Evolutionary conservation across 2,888 invertebrate genomes (phyloP).

Genomic region (Eupithecia exiguata): DNA sequence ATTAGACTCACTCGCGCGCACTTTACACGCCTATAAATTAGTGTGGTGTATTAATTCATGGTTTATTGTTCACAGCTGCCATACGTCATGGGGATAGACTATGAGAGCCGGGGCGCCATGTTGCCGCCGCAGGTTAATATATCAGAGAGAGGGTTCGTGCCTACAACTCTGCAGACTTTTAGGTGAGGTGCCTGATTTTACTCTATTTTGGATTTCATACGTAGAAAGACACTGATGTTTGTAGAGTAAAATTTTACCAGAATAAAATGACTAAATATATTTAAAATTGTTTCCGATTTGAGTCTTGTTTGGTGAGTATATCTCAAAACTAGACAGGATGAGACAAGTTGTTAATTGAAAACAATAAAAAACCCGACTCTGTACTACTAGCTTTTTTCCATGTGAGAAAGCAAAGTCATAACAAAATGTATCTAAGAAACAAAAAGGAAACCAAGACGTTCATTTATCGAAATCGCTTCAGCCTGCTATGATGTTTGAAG

Average conservation of each 20-base stretch:
- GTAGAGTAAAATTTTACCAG: background rate
- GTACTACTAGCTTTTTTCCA: too few relatives aligned
- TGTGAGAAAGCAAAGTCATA: too few relatives aligned
- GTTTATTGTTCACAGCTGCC: conserved; percentile 82
- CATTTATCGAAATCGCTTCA: too few relatives aligned
- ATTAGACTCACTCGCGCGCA: conserved; percentile 21
- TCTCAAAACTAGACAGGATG: background rate
- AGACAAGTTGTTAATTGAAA: too few relatives aligned
- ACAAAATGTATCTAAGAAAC: too few relatives aligned
- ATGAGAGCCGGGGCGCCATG: conserved; percentile 90
- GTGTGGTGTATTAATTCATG: conserved; percentile 33
- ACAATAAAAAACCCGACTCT: too few relatives aligned
- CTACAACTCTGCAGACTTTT: conserved; percentile 90
- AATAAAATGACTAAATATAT: too few relatives aligned
- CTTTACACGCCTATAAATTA: conserved; percentile 30
- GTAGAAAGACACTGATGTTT: background rate
- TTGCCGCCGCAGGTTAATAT: conserved; percentile 92
- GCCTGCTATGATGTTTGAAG: too few relatives aligned
- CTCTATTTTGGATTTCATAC: background rate
- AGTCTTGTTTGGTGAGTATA: background rate
- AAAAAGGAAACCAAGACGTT: too few relatives aligned
- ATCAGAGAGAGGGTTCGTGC: conserved; percentile 90
- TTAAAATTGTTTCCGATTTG: background rate
- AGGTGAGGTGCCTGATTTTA: conserved; percentile 67
- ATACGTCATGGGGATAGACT: conserved; percentile 90